Evolutionary conservation across 2,888 invertebrate species (phyloP), one percentile per base, ranked within the genome.

Genomic region (Harmothoe impar): DNA sequence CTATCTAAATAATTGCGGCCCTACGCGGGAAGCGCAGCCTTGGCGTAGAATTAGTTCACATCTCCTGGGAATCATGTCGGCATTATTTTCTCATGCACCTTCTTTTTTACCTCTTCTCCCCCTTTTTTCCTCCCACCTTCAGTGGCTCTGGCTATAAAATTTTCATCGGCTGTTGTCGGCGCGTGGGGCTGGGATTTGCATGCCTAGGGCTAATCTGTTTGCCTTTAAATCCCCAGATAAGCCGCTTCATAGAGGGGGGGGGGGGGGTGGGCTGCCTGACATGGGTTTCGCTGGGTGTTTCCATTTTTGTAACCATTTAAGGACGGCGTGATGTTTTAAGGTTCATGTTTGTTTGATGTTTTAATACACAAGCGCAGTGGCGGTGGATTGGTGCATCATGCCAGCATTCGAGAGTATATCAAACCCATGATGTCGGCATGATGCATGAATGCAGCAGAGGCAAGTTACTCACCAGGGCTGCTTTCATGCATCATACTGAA

Each of bases 141-240:
- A n/a, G 62, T 62, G 43, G 20, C 35, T 0, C n/a, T 1, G n/a
- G 43, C 81, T 77, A 77, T 77, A 31, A 77, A 77, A 77, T 31
- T 77, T 77, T 77, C 77, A 77, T 77, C 77, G 29, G 72, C 72
- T 17, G 20, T 52, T 10, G 15, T 0, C 29, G 12, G 20, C n/a
- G 17, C 12, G 81, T 77, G 43, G 17, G 20, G 81, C 81, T 10
- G 23, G 81, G 81, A 77, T 81, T 43, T 81, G 81, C 81, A 81
- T 81, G 81, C 1, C 35, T 35, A n/a, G 1, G 29, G n/a, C 72
- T 72, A 72, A 72, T 72, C 72, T 72, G 72, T 72, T 72, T 72
- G 29, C 72, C 72, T 72, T 72, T 72, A 72, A 72, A 25, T 72
- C 72, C 29, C 29, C n/a, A n/a, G 72, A 72, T 72, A 72, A 72